Evolutionary conservation across 1,140 invertebrate genomes (phyloP).

Genomic region (Drosophila sechellia): DNA sequence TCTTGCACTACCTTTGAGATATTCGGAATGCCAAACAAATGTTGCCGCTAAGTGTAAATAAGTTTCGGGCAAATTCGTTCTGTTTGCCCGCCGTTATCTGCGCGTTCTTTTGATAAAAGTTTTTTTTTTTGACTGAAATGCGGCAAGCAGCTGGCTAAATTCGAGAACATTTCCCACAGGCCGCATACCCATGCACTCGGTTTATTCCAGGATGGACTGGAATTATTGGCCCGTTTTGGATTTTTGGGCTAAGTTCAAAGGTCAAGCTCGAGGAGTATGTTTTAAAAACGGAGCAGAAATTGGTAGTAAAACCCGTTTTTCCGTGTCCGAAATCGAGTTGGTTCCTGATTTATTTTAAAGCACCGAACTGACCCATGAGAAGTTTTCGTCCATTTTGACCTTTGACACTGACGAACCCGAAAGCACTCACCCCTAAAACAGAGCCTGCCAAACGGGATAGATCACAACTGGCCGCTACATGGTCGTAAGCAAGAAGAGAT

Average conservation of each 20-base stretch:
- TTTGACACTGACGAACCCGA: conserved; percentile 66
- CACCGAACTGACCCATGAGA: conserved; percentile 70
- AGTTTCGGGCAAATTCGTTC: conserved; percentile 54
- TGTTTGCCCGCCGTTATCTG: conserved; percentile 48
- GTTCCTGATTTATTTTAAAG: conserved; percentile 22
- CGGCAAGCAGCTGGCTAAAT: conserved; percentile 22
- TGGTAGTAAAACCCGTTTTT: conserved; percentile 66
- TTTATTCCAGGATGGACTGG: conserved; percentile 19
- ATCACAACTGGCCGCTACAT: conserved; percentile 1
- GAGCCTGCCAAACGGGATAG: conserved; percentile 63
- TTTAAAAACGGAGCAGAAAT: conserved; percentile 55
- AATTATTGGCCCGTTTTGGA: conserved; percentile 54
- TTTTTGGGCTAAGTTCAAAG: conserved; percentile 74
- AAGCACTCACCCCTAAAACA: conserved; percentile 56
- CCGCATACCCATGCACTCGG: background rate
- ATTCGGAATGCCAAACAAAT: conserved; percentile 56
- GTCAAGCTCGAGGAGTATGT: conserved; percentile 57
- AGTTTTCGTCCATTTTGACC: conserved; percentile 80
- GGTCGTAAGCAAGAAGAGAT: conserved; percentile 7
- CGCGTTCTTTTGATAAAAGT: conserved; percentile 51
- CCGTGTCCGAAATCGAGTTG: conserved; percentile 45
- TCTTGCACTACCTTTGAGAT: conserved; percentile 43
- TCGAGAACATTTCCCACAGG: conserved; percentile 60
- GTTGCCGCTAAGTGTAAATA: conserved; percentile 74
- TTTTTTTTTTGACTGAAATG: conserved; percentile 19